phyloP scores from a whole-genome alignment of 1,140 invertebrate genomes.

The Zaprionus kolodkinae region DNA sequence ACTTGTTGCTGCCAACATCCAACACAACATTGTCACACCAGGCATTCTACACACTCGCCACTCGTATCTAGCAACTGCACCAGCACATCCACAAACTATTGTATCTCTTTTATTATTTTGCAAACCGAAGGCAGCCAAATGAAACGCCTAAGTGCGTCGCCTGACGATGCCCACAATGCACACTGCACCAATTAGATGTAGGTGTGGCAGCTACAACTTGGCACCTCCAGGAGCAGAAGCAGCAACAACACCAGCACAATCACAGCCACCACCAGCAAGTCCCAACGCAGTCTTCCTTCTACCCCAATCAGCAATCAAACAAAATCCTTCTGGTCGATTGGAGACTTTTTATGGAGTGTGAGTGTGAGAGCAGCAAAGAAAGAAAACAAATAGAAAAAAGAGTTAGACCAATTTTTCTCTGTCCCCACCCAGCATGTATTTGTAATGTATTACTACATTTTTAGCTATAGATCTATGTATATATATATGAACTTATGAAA shows the following conservation, averaged over 20 bases:
- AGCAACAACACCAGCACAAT: conserved; percentile 31
- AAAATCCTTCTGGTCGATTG: conserved; percentile 51
- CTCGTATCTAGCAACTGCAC: conserved; percentile 20
- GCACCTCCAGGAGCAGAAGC: conserved; percentile 29
- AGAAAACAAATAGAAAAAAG: conserved; percentile 13
- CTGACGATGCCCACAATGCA: conserved; percentile 49
- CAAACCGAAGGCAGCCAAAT: conserved; percentile 50
- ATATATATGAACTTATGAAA: not conserved
- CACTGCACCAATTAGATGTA: conserved; percentile 33
- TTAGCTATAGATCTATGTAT: not conserved
- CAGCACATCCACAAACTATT: conserved; percentile 34
- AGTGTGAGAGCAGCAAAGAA: conserved; percentile 50
- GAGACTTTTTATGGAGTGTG: conserved; percentile 83
- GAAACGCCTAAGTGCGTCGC: conserved; percentile 46
- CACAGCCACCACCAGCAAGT: conserved; percentile 16
- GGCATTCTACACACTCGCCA: not conserved
- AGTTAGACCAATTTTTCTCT: conserved; percentile 25
- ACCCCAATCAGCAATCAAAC: conserved; percentile 8
- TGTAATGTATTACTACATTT: conserved; percentile 20
- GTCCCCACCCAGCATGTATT: conserved; percentile 45
- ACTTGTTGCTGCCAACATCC: not conserved
- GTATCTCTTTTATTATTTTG: conserved; percentile 53
- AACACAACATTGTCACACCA: not conserved
- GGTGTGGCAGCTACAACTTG: conserved; percentile 26
- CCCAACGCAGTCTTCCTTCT: not conserved